These are phyloP conservation scores for Hemibagrus guttatus DNA, from an alignment of 2,797 vertebrate genomes.

Conservation along the genomic window DNA sequence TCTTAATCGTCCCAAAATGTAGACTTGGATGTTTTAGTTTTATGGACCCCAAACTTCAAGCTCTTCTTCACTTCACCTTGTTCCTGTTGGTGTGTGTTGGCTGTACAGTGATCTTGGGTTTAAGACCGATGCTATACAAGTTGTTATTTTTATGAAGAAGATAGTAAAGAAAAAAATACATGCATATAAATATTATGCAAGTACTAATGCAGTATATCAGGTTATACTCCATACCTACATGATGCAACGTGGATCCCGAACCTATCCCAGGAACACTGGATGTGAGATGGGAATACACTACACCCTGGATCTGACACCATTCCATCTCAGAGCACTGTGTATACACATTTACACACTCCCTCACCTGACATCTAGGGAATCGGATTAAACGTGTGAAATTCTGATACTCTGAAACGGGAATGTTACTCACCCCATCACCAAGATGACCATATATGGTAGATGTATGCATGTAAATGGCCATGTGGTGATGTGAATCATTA, in stretches of 20 bases:
- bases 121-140: background rate
- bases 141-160: background rate
- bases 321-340: background rate
- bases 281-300: background rate
- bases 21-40: background rate
- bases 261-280: background rate
- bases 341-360: background rate
- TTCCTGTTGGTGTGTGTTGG: background rate
- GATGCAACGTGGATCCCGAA: no score
- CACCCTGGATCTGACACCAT: background rate
- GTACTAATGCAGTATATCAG: background rate
- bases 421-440: background rate
- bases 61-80: background rate
- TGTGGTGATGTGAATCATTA: background rate
- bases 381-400: background rate
- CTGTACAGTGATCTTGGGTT: background rate
- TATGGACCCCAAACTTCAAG: background rate
- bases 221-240: background rate
- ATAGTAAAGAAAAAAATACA: background rate
- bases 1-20: background rate
- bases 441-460: background rate
- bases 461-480: background rate
- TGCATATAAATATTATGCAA: background rate
- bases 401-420: background rate
- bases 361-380: background rate